Percentiles rank a stretch among this genome's conserved stretches.
Conservation (phyloP, 2,113 vertebrate genomes). For the Indicator indicator region DNA sequence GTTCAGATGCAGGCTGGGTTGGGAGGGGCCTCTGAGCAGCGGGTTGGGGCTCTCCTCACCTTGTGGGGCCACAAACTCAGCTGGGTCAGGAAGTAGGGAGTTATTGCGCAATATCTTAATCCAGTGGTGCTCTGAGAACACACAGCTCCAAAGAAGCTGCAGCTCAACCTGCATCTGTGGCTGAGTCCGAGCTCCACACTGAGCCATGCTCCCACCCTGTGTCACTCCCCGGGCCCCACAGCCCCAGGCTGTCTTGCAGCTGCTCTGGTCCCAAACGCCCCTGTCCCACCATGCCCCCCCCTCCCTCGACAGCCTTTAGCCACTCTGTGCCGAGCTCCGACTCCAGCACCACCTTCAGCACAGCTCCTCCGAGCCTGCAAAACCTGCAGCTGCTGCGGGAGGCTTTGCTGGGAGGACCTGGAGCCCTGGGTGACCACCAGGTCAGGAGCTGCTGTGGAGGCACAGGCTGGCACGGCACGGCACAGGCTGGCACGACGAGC, state of each 20-base stretch:
- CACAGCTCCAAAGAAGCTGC: accelerated
- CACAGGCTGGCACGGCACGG: neutral
- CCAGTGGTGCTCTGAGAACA: neutral
- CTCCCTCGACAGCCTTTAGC: neutral
- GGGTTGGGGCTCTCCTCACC: neutral
- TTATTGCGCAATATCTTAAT: neutral
- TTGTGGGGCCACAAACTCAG: neutral
- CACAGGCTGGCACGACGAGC: neutral
- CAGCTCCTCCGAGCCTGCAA: accelerated
- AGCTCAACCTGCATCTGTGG: neutral
- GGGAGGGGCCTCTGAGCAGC: neutral
- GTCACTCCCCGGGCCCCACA: accelerated
- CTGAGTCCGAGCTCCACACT: accelerated
- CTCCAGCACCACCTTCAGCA: neutral
- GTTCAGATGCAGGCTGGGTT: accelerated
- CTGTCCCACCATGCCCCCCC: accelerated
- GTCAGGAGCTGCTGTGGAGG: neutral
- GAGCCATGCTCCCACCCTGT: accelerated
- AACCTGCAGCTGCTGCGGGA: accelerated
- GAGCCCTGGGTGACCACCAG: accelerated
- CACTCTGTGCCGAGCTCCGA: accelerated
- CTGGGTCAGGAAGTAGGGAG: accelerated
- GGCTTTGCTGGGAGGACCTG: neutral
- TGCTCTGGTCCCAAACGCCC: neutral
- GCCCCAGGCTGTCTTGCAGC: neutral